These are phyloP conservation scores for Stegana nigrithorax DNA, from an alignment of 2,888 invertebrate species.

Conservation along the genomic window DNA sequence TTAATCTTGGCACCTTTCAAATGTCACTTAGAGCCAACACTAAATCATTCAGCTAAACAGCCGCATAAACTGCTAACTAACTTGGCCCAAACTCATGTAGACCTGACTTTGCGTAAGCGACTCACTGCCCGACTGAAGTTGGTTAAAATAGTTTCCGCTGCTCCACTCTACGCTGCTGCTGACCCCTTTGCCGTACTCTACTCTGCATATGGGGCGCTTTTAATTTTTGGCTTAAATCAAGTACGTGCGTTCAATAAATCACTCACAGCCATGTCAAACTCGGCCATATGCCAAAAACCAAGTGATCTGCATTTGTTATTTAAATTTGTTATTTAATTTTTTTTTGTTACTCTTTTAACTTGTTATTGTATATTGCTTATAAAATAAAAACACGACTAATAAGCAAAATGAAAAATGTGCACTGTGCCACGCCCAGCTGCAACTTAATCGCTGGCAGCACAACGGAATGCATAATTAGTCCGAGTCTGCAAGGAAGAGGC, in stretches of 20 bases:
- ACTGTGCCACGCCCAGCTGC: slow-evolving; percentile 43
- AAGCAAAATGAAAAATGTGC: slow-evolving; percentile 57
- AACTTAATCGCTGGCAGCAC: slow-evolving; percentile 58
- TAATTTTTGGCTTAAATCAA: slow-evolving; percentile 34
- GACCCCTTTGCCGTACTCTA: slow-evolving; percentile 9
- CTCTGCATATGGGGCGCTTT: slow-evolving; percentile 17
- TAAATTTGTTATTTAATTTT: too few species aligned
- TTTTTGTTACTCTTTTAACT: too few species aligned
- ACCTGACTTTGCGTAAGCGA: too few species aligned
- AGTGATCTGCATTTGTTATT: slow-evolving; percentile 2
- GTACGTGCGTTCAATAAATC: slow-evolving; percentile 45
- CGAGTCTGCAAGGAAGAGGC: too few species aligned
- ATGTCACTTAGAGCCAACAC: too few species aligned
- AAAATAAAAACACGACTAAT: slow-evolving; percentile 38
- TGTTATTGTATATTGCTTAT: too few species aligned
- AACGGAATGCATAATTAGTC: slow-evolving; percentile 60
- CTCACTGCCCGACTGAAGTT: too few species aligned
- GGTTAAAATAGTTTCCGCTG: neutral
- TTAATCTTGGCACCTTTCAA: too few species aligned
- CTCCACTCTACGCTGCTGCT: neutral
- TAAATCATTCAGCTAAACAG: too few species aligned
- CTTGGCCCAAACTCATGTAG: too few species aligned
- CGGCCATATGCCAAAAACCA: neutral
- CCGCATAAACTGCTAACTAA: too few species aligned
- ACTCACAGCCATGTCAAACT: slow-evolving; percentile 18